Base-by-base conservation (phyloP, 2,113 vertebrate genomes). In the Otolemur garnettii region DNA sequence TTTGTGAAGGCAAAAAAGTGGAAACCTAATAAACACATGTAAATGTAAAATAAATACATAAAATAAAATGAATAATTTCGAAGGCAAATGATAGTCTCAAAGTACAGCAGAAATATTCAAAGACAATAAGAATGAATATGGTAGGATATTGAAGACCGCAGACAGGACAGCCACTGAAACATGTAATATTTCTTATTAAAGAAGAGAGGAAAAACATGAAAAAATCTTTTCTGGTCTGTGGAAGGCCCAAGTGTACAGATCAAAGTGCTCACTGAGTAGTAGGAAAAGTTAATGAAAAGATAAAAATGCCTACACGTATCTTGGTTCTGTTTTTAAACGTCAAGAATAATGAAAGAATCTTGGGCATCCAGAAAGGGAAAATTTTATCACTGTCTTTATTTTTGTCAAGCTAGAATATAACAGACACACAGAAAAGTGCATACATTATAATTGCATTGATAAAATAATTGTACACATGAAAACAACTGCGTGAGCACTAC, bases 281-380 rank as follows among this genome's bases (percentile, higher is more conserved):
- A 82, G n/a, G 26, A 90, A 74, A 62, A 82, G 42, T 60, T 77
- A 45, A 93, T 69, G 55, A 69, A 81, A 88, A 68, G n/a, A 62
- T 35, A 26, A 77, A 86, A 69, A 45, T 53, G 5, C 8, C 22
- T 68, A 26, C 12, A 72, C 53, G 60, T 50, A 57, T 50, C 7
- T 59, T 89, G 53, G 22, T 28, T 77, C 26, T 24, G 5, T 74
- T 82, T 91, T 90, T 68, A 72, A 87, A 93, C 21, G 22, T 91
- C 22, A 87, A 66, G 10, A 93, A 87, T 83, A 93, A 83, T 53
- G 5, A 75, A 80, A 64, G 26, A 55, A 75, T 22, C n/a, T 50
- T 82, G 24, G 2, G 2, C 60, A 87, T 82, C 7, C 45, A 55
- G 24, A 82, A 57, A 81, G 24, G 6, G 15, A 42, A 87, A 55